Conservation (phyloP, 2,113 vertebrate genomes). For the Hemibagrus wyckioides region DNA sequence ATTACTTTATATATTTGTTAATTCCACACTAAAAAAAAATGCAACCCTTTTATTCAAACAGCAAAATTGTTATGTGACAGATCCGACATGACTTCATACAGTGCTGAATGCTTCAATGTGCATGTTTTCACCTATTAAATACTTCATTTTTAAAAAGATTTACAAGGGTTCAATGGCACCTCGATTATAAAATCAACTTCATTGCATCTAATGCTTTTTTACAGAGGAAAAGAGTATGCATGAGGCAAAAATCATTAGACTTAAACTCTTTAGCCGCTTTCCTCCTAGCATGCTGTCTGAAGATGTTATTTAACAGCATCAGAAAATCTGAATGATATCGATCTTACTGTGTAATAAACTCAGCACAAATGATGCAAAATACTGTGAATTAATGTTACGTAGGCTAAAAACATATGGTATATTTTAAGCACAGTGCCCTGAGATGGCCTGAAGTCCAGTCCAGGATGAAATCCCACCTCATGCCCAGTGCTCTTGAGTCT, state of each 20-base stretch:
- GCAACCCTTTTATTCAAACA: neutral
- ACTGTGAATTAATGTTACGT: neutral
- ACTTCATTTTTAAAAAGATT: neutral
- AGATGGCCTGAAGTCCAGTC: neutral
- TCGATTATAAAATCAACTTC: too few relatives aligned
- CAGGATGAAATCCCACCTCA: neutral
- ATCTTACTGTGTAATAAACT: neutral
- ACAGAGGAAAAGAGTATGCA: too few relatives aligned
- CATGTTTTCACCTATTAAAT: neutral
- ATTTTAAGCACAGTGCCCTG: neutral
- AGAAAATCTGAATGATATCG: neutral
- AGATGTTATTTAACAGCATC: neutral
- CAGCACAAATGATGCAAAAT: neutral
- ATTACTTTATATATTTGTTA: neutral
- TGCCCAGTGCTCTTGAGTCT: neutral
- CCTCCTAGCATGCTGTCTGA: neutral
- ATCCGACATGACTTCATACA: neutral
- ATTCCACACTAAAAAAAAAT: neutral
- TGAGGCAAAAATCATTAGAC: too few relatives aligned
- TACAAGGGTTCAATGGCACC: too few relatives aligned
- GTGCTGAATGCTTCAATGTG: neutral
- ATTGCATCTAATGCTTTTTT: too few relatives aligned
- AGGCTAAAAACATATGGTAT: neutral
- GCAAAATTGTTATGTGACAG: neutral
- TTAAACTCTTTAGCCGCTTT: neutral